phyloP scores from a whole-genome alignment of 2,888 invertebrate genomes.

The Peribatodes rhomboidaria region DNA sequence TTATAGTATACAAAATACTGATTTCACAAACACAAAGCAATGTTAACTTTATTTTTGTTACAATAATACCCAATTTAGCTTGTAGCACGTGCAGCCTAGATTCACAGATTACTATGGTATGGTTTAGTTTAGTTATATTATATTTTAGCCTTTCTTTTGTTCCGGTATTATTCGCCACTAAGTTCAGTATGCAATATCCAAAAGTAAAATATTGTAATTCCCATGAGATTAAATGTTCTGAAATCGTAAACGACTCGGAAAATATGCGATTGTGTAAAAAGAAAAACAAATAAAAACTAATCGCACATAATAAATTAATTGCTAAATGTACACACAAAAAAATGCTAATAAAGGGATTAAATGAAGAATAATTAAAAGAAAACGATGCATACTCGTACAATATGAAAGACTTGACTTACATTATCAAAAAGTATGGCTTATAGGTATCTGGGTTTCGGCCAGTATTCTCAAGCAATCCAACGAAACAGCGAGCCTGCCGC shows the following conservation, averaged over 20 bases:
- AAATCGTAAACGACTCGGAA: neutral
- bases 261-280: neutral
- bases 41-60: no score
- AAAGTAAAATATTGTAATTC: no score
- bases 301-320: neutral
- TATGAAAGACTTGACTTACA: constrained; percentile 64
- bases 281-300: neutral
- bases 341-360: neutral
- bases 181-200: no score
- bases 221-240: neutral
- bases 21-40: no score
- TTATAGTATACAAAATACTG: no score
- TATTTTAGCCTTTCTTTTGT: no score
- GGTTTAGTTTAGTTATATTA: no score
- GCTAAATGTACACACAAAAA: neutral
- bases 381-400: constrained; percentile 15
- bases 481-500: constrained; percentile 59
- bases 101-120: no score
- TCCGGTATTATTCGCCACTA: no score
- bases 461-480: constrained; percentile 68
- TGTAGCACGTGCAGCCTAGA: no score
- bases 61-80: no score
- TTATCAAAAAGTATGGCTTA: constrained; percentile 47
- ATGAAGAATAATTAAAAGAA: neutral
- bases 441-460: constrained; percentile 55